A percentile compares a stretch with the other conserved stretches of the same genome.
Evolutionary conservation across 35 echinoderm and acorn worm species (phyloP).

Genomic region (Apostichopus japonicus): DNA sequence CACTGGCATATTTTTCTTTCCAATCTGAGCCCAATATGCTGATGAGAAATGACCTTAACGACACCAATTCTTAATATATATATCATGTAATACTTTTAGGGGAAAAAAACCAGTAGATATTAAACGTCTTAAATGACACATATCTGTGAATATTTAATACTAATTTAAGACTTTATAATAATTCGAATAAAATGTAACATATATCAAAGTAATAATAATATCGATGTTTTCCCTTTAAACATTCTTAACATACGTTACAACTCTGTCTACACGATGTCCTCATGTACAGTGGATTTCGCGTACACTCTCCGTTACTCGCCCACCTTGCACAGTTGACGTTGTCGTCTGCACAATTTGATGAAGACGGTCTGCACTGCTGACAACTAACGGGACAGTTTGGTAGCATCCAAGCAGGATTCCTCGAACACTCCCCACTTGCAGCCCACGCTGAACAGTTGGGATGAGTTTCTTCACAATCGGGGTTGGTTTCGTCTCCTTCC

Average conservation of each 20-base stretch:
- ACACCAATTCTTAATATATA: no score
- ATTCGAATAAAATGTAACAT: no score
- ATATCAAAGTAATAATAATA: neutral
- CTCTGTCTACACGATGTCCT: neutral
- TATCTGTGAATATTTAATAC: no score
- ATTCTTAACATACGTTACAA: conserved; percentile 40
- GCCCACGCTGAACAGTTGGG: conserved; percentile 40
- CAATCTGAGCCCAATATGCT: no score
- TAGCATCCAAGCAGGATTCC: conserved; percentile 46
- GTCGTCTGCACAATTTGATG: conserved; percentile 17
- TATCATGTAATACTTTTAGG: no score
- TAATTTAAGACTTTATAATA: no score
- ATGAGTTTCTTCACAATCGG: conserved; percentile 48
- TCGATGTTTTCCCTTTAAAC: neutral
- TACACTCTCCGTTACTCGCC: neutral
- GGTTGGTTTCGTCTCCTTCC: neutral
- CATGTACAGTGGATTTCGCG: conserved; percentile 24
- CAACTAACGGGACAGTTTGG: conserved; percentile 51
- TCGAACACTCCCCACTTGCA: conserved; percentile 33
- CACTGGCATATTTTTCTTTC: no score
- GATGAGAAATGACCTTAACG: no score
- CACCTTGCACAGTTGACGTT: neutral
- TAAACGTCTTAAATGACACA: no score
- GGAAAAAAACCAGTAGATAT: no score
- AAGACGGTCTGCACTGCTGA: conserved; percentile 5